Evolutionary conservation across 1,140 invertebrate species (phyloP), one percentile per base, ranked within the genome.

Genomic region (Pachyrhynchus sulphureomaculatus): DNA sequence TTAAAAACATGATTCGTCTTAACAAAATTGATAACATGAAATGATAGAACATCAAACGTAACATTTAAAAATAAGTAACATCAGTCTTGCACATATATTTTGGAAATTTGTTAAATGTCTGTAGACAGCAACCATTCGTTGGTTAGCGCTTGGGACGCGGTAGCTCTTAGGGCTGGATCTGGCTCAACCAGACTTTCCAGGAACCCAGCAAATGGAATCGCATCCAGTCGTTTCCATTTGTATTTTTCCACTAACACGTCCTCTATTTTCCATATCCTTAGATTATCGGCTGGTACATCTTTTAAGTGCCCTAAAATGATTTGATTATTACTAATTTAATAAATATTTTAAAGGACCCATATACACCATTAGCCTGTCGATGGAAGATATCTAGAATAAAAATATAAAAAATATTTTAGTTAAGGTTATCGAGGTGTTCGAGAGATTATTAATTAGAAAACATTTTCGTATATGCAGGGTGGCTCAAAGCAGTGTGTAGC

Each of bases 241-340:
- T 98, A 98, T 76, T 98, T 98, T 74, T 98, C 94, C n/a, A 85
- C 88, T 33, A 98, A 80, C 39, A 98, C 94, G 68, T 95, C 90
- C 65, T 90, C 88, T 65, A 98, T 78, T 44, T 89, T 89, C 94
- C 95, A 98, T 12, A 94, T 93, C 77, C 95, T 95, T 29, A 98
- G 79, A 69, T 87, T 84, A 33, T 81, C 82, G 68, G 86, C 84
- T 34, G 81, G 82, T 56, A 98, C 97, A 72, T 95, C 91, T 63
- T 88, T 84, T 52, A 98, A 75, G 70, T 95, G 88, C 71, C 93
- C 92, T 79, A 68, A 10, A 75, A 74, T 64, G 62, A 62, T 23
- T 8, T 33, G 1, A 13, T 33, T 13, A 17, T 37, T n/a, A n/a
- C n/a, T n/a, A n/a, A n/a, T n/a, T n/a, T n/a, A n/a, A n/a, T n/a